phyloP scores from a whole-genome alignment of 2,888 invertebrate genomes.

The Drosophila maculinotata region DNA sequence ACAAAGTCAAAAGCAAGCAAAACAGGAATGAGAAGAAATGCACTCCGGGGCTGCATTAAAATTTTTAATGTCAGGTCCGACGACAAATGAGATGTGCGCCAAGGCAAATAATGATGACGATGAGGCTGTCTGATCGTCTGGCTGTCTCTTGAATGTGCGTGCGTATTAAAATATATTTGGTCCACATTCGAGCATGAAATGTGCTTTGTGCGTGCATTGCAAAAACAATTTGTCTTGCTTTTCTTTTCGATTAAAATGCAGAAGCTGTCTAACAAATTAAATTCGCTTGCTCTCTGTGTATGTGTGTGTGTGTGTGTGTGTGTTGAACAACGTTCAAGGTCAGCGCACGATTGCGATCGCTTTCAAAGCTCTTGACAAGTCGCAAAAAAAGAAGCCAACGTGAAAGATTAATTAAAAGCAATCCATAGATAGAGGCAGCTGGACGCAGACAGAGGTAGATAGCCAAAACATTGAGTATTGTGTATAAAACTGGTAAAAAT shows the following conservation, averaged over 20 bases:
- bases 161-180: slow-evolving; percentile 54
- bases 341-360: slow-evolving; percentile 67
- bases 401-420: slow-evolving; percentile 67
- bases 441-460: slow-evolving; percentile 29
- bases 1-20: slow-evolving; percentile 50
- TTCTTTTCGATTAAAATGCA: slow-evolving; percentile 43
- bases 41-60: slow-evolving; percentile 42
- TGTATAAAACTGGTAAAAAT: slow-evolving; percentile 20
- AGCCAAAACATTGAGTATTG: slow-evolving; percentile 45
- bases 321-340: slow-evolving; percentile 55
- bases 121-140: slow-evolving; percentile 6
- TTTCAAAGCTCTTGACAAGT: slow-evolving; percentile 41
- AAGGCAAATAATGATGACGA: slow-evolving; percentile 27
- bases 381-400: slow-evolving; percentile 40
- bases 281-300: slow-evolving; percentile 11
- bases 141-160: slow-evolving; percentile 14
- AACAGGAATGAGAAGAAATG: slow-evolving; percentile 25
- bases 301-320: not conserved
- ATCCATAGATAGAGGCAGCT: slow-evolving; percentile 23
- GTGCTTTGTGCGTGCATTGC: slow-evolving; percentile 46
- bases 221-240: slow-evolving; percentile 12
- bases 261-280: slow-evolving; percentile 20
- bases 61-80: slow-evolving; percentile 71
- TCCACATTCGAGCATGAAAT: slow-evolving; percentile 43
- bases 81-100: slow-evolving; percentile 51